These are phyloP conservation scores for Teleiodes luculella DNA, from an alignment of 2,888 invertebrate genomes.

Conservation along the genomic window DNA sequence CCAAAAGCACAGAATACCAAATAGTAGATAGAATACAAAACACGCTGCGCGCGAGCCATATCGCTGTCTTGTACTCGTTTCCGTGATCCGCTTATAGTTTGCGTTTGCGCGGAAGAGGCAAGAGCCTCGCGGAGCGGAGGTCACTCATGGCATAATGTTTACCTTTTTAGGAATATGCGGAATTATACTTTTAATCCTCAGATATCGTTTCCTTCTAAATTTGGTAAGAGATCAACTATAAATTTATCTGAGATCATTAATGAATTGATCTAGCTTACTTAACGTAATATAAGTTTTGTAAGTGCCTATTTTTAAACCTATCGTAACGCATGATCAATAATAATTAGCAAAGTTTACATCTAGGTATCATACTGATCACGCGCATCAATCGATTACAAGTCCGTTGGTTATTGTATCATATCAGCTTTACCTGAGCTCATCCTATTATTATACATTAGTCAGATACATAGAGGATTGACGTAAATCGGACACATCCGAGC, in stretches of 20 bases:
- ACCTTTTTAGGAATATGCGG: conserved; percentile 39
- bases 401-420: neutral
- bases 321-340: neutral
- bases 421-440: conserved; percentile 17
- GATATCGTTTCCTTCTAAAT: neutral
- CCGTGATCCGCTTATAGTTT: conserved; percentile 68
- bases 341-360: neutral
- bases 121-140: too few species aligned
- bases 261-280: too few species aligned
- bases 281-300: too few species aligned
- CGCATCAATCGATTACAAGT: neutral
- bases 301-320: neutral
- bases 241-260: too few species aligned
- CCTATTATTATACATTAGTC: conserved; percentile 50
- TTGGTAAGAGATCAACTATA: too few species aligned
- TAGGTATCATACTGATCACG: neutral
- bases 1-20: too few species aligned
- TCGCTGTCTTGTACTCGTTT: conserved; percentile 39
- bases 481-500: conserved; percentile 42
- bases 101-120: conserved; percentile 61
- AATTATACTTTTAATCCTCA: conserved; percentile 17
- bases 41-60: conserved; percentile 30
- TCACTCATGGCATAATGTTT: conserved; percentile 43
- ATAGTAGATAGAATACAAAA: too few species aligned
- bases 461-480: conserved; percentile 54